Percentiles rank a stretch among this genome's conserved stretches.
Evolutionary conservation across 2,888 invertebrate genomes (phyloP).

Genomic region (Drosophila subsilvestris): DNA sequence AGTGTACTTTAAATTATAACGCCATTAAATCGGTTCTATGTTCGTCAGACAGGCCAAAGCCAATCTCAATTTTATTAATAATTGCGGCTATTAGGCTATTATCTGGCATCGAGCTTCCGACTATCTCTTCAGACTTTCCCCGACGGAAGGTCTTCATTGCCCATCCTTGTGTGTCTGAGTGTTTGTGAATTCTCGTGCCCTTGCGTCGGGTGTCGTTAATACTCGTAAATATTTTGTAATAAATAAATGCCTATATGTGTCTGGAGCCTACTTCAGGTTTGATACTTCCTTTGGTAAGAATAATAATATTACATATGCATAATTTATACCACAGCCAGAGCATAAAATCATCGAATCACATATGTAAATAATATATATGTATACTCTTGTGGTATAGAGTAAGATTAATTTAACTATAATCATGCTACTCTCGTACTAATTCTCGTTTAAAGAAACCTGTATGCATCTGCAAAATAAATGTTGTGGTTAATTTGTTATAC

Average conservation of each 20-base stretch:
- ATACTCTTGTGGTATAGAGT: too few species aligned
- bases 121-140: neutral
- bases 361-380: too few species aligned
- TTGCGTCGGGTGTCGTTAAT: neutral
- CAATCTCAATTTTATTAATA: constrained; percentile 26
- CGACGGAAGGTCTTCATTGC: constrained; percentile 27
- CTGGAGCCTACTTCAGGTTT: neutral
- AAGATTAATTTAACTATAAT: too few species aligned
- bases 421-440: too few species aligned
- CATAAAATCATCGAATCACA: too few species aligned
- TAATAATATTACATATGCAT: neutral
- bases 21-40: constrained; percentile 31
- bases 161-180: neutral
- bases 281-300: constrained; percentile 9
- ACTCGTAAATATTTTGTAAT: neutral
- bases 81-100: constrained; percentile 23
- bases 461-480: too few species aligned
- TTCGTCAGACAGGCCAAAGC: constrained; percentile 19
- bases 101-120: constrained; percentile 9
- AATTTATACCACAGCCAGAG: neutral
- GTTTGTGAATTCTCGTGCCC: neutral
- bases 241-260: neutral
- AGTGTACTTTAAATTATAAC: constrained; percentile 54
- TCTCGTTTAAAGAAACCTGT: too few species aligned
- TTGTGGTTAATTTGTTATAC: too few species aligned